Base-by-base conservation (phyloP, 2,797 vertebrate genomes). In the Myotis findleyi region DNA sequence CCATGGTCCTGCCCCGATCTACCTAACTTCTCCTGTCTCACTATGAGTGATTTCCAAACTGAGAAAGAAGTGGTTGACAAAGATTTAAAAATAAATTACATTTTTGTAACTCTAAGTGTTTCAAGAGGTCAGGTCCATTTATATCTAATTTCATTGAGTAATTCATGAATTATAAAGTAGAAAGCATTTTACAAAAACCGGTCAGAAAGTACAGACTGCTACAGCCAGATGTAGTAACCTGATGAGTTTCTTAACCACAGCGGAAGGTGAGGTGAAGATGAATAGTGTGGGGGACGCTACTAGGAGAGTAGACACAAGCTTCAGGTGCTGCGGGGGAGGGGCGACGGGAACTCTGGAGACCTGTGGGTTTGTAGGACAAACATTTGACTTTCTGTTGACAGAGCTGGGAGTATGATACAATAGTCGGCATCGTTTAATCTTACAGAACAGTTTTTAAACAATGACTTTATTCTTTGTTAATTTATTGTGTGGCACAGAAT, bases 61-160 rank as follows among this genome's bases (percentile, higher is more conserved):
- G 91, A 66, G 16, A 76, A 90, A 87, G 23, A 88, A 64, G 18
- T 81, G 12, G 16, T 84, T 93, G 71, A 64, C 1, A 77, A 44
- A 87, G 89, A 88, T 82, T 95, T 90, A n/a, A 89, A 93, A 87
- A 79, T 62, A 44, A 44, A 44, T 44, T 44, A 44, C 41, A 44
- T 44, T 44, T 10, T 44, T 44, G 41, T 44, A 86, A n/a, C 41
- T n/a, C 66, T 66, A 49, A 73, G 18, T 20, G n/a, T 71, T 77
- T 93, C 14, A 47, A 57, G 49, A 89, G 57, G 2, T 72, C 30
- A 81, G n/a, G 57, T 55, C 71, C 49, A 47, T 92, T 85, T 41
- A 21, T 59, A 84, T 87, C 25, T 79, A 72, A 76, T 38, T 80
- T 62, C 59, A 30, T 14, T 62, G 59, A 30, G 27, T 11, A 30